phyloP scores from a whole-genome alignment of 2,797 vertebrate genomes.

The Telmatherina bonti region DNA sequence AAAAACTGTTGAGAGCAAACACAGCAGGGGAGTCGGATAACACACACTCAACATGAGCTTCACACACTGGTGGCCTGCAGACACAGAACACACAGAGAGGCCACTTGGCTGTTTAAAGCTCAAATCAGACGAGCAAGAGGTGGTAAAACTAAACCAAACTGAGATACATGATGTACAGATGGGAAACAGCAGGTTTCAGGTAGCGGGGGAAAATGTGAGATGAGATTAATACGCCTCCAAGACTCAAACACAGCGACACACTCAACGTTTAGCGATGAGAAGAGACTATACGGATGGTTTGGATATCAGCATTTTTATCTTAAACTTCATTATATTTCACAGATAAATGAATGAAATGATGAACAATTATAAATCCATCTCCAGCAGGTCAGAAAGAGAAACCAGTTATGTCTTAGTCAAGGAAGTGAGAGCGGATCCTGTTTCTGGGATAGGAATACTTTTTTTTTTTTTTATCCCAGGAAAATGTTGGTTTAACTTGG shows the following conservation, averaged over 20 bases:
- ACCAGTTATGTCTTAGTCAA: background rate
- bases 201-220: background rate
- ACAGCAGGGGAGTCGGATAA: constrained; percentile 50
- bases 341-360: background rate
- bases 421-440: no score
- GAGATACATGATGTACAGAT: background rate
- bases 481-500: background rate
- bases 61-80: constrained; percentile 37
- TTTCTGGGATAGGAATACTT: no score
- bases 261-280: background rate
- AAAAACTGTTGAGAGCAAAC: constrained; percentile 36
- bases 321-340: background rate
- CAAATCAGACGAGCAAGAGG: constrained; percentile 18
- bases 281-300: background rate
- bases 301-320: background rate
- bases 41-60: constrained; percentile 26
- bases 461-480: no score
- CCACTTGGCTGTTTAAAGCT: constrained; percentile 40
- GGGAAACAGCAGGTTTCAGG: constrained; percentile 2
- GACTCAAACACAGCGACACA: constrained; percentile 4
- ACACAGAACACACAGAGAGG: constrained; percentile 37
- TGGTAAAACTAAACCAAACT: constrained; percentile 5
- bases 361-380: rapidly evolving
- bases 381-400: background rate
- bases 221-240: background rate